These are phyloP conservation scores for Ctenodactylus gundi DNA, from an alignment of 2,113 vertebrate species.

Conservation along the genomic window DNA sequence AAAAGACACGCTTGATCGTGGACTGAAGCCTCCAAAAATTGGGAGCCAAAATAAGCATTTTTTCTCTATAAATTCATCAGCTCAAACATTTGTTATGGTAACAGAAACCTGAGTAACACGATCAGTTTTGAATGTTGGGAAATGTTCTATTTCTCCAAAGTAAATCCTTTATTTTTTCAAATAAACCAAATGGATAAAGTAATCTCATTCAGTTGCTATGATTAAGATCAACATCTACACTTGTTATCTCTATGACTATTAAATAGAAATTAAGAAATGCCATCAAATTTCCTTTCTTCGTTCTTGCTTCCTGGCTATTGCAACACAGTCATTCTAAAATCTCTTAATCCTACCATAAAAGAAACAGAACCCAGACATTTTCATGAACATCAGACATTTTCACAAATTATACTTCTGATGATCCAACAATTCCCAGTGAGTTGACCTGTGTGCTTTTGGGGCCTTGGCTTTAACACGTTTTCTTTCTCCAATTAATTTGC, in stretches of 20 bases:
- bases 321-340: neutral
- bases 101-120: neutral
- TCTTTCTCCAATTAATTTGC: constrained; percentile 44
- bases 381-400: neutral
- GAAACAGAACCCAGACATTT: neutral
- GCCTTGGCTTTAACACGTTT: neutral
- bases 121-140: neutral
- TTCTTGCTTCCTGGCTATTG: neutral
- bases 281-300: neutral
- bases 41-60: neutral
- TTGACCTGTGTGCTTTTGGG: neutral
- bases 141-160: neutral
- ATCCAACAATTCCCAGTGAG: neutral
- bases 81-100: neutral
- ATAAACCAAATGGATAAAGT: neutral
- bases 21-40: neutral
- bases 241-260: neutral
- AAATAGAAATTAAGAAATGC: neutral
- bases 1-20: too few species aligned
- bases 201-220: neutral
- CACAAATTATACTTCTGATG: neutral
- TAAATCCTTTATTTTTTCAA: neutral
- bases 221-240: constrained; percentile 21
- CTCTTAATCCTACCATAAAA: neutral
- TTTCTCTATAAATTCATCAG: neutral